These are phyloP conservation scores for Cheilosia impressa DNA, from an alignment of 2,888 invertebrate genomes.

Conservation along the genomic window DNA sequence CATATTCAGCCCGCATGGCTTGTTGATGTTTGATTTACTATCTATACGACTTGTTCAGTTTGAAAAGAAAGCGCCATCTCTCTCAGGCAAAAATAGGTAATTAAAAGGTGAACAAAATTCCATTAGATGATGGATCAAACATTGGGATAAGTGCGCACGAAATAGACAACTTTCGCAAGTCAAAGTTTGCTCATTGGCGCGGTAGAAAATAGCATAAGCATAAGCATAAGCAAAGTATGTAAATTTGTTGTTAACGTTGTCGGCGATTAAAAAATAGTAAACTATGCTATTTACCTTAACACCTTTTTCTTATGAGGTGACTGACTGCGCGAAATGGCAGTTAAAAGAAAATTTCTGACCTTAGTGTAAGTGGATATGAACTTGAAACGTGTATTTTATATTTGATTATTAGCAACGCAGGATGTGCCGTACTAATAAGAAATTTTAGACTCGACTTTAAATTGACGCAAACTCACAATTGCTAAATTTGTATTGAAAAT, in stretches of 20 bases:
- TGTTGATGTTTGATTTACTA: slow-evolving; percentile 54
- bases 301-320: not conserved
- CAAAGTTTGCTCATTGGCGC: not conserved
- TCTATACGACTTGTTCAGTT: slow-evolving; percentile 35
- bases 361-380: not conserved
- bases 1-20: slow-evolving; percentile 31
- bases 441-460: too few relatives aligned
- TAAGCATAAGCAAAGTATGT: not conserved
- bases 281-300: slow-evolving; percentile 6
- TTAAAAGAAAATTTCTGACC: not conserved
- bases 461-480: too few relatives aligned
- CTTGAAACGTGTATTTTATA: too few relatives aligned
- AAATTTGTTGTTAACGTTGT: not conserved
- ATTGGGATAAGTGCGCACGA: not conserved
- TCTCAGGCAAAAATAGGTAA: slow-evolving; percentile 18
- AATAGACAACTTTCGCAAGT: slow-evolving; percentile 56
- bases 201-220: too few relatives aligned
- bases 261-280: not conserved
- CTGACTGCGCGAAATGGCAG: not conserved
- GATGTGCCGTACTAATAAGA: too few relatives aligned
- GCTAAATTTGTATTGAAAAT: too few relatives aligned
- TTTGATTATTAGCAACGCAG: too few relatives aligned
- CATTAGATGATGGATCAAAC: slow-evolving; percentile 8
- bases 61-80: slow-evolving; percentile 56
- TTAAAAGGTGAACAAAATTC: slow-evolving; percentile 38